Conservation (phyloP, 2,797 vertebrate genomes). For the Thalassophryne amazonica region DNA sequence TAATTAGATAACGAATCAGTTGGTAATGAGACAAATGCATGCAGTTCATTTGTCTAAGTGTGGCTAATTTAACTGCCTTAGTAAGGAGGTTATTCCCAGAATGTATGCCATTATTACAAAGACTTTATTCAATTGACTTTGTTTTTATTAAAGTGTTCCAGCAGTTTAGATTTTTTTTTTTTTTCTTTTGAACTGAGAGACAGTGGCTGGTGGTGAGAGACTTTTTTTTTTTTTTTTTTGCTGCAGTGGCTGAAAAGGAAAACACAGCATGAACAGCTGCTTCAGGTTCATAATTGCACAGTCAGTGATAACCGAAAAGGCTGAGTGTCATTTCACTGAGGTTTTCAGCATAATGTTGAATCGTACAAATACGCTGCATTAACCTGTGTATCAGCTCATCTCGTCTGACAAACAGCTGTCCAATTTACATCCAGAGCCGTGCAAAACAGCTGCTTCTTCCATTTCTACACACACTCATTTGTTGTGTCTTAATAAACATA, state of each 20-base stretch:
- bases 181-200: background rate
- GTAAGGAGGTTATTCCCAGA: too few relatives aligned
- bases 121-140: background rate
- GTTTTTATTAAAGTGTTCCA: background rate
- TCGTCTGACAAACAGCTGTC: constrained; percentile 19
- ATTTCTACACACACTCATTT: constrained; percentile 3
- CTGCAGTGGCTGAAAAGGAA: constrained; percentile 43
- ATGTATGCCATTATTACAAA: too few relatives aligned
- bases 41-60: too few relatives aligned
- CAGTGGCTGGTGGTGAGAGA: constrained; percentile 15
- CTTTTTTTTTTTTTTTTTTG: constrained; percentile 31
- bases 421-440: background rate
- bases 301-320: constrained; percentile 18
- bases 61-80: too few relatives aligned
- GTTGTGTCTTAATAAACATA: constrained; percentile 1
- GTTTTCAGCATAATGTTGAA: constrained; percentile 12
- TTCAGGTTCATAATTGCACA: constrained; percentile 42
- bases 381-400: constrained; percentile 5
- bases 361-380: constrained; percentile 8
- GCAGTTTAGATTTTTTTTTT: background rate
- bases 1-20: too few relatives aligned
- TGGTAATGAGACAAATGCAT: too few relatives aligned
- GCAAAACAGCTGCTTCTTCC: constrained; percentile 7
- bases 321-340: constrained; percentile 1
- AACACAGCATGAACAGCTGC: constrained; percentile 48